Conservation (phyloP, 2,113 vertebrate species). For the Calyptomena viridis region DNA sequence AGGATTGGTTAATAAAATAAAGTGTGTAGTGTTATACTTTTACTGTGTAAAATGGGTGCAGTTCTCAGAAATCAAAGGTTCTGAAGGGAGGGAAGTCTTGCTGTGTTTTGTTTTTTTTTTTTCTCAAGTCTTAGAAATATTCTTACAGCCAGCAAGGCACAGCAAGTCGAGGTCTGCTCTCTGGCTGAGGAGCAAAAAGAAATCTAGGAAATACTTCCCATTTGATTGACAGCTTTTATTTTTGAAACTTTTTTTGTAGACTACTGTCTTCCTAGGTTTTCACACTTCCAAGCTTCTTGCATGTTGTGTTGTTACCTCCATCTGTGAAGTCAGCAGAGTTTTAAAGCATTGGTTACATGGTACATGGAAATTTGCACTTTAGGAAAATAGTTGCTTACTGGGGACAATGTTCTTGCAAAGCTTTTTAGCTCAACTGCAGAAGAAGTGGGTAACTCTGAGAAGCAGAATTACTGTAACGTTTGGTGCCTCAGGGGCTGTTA, state of each 20-base stretch:
- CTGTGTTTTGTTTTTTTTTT: background rate
- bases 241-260: background rate
- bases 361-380: fast-evolving
- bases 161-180: background rate
- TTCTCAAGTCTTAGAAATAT: background rate
- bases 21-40: background rate
- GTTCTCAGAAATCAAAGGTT: background rate
- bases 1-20: background rate
- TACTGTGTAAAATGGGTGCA: background rate
- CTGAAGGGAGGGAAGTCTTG: background rate
- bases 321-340: background rate
- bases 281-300: background rate
- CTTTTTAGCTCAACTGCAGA: background rate
- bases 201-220: background rate
- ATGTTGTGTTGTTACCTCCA: background rate
- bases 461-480: background rate
- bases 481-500: background rate
- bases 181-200: background rate
- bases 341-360: background rate
- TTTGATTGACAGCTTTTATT: background rate
- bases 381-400: background rate
- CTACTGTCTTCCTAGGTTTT: background rate
- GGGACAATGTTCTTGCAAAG: background rate
- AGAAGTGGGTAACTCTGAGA: background rate
- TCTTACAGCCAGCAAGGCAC: background rate